phyloP scores from a whole-genome alignment of 2,888 invertebrate species.

The Seira sanloemensis region DNA sequence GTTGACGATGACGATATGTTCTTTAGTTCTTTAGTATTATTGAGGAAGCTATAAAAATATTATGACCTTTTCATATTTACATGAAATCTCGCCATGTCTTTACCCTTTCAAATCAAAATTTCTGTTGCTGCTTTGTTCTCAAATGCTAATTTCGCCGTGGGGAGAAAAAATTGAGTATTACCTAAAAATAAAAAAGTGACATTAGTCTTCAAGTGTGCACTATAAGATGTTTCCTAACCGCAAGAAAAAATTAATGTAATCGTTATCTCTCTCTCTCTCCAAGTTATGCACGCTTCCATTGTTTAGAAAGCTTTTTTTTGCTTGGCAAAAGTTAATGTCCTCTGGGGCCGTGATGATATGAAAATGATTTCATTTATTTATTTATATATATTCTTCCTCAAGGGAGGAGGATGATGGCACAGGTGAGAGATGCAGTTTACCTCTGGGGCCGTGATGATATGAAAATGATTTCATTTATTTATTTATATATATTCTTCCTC shows the following conservation, averaged over 20 bases:
- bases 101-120: conserved; percentile 5
- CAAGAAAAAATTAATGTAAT: neutral
- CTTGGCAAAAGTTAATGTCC: conserved; percentile 39
- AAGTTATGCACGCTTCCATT: conserved; percentile 14
- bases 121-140: neutral
- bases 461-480: conserved; percentile 22
- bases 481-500: too few species aligned
- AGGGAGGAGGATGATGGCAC: too few species aligned
- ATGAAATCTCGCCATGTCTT: too few species aligned
- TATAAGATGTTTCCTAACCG: neutral
- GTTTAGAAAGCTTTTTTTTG: conserved; percentile 37
- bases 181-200: conserved; percentile 16
- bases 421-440: too few species aligned
- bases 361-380: conserved; percentile 21
- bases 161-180: neutral
- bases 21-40: neutral
- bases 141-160: neutral
- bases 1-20: neutral
- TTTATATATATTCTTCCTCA: too few species aligned
- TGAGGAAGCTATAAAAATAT: conserved; percentile 37
- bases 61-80: conserved; percentile 6
- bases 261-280: neutral
- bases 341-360: conserved; percentile 12
- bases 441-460: conserved; percentile 16
- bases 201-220: neutral